Evolutionary conservation across 2,888 invertebrate species (phyloP).

Genomic region (Macropis europaea): DNA sequence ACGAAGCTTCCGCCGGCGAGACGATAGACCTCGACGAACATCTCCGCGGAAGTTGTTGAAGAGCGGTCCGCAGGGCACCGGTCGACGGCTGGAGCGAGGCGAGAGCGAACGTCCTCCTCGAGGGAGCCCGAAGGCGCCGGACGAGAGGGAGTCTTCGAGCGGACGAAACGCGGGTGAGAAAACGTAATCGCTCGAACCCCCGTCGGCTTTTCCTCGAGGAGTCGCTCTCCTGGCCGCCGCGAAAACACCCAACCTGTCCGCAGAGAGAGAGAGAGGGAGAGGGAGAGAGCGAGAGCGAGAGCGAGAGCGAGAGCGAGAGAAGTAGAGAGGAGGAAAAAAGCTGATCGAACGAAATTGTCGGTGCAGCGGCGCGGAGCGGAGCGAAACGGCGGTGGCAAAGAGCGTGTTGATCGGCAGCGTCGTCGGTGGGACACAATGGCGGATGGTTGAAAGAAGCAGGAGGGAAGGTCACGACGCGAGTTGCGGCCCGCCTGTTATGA

Average conservation of each 20-base stretch:
- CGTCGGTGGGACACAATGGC: slow-evolving; percentile 62
- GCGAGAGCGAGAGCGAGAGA: neutral
- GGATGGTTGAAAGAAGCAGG: slow-evolving; percentile 64
- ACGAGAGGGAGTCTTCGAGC: neutral
- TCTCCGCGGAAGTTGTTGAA: no score
- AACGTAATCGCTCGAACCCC: neutral
- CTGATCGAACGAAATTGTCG: slow-evolving; percentile 54
- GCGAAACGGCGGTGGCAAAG: slow-evolving; percentile 48
- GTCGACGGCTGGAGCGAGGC: neutral
- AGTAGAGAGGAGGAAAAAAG: neutral
- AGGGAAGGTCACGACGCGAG: slow-evolving; percentile 16
- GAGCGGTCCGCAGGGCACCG: neutral
- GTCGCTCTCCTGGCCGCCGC: no score
- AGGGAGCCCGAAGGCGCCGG: neutral
- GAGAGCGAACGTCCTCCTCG: neutral
- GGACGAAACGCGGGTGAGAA: neutral
- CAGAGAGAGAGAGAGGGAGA: neutral
- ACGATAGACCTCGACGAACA: slow-evolving; percentile 24
- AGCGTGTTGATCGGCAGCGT: slow-evolving; percentile 61
- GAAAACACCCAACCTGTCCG: no score
- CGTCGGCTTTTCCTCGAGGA: neutral
- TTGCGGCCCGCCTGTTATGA: slow-evolving; percentile 55
- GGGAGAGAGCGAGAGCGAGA: neutral
- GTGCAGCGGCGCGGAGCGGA: slow-evolving; percentile 37
- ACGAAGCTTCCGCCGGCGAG: slow-evolving; percentile 34